Evolutionary conservation across 30 jellyfish, hydroid and myxozoan species (phyloP), one percentile per base, ranked within the genome.

Genomic region (Morbakka virulenta): DNA sequence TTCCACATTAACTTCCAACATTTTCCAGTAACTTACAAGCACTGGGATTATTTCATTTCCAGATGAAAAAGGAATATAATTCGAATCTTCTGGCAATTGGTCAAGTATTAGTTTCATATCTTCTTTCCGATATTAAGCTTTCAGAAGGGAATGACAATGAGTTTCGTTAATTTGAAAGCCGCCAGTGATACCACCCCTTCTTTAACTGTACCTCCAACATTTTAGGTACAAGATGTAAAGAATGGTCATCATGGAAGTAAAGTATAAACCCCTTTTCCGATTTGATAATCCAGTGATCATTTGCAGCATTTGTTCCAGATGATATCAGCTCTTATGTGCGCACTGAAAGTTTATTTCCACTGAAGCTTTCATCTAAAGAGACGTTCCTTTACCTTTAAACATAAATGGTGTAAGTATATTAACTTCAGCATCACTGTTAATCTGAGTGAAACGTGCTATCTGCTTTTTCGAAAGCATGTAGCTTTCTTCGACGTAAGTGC

Each of bases 401-500:
- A 33, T 77, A 64, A 77, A 77, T 49, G 63, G 70, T 32, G 85
- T 83, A 17, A 4, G 14, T 0, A 32, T 26, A 25, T 32, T n/a
- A 0, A 77, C 41, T 32, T 35, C 25, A n/a, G 86, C 0, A 21
- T 77, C 86, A 0, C 76, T 62, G 83, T 48, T 30, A 27, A 77
- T 50, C 0, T 77, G 88, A 12, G 84, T 57, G 77, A 77, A 77
- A 62, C 84, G 33, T 14, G 88, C 65, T 28, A 32, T 47, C 49
- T 72, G 28, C 25, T 76, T 73, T 20, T 29, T 62, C 29, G 87
- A 76, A 76, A 76, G 87, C 87, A 75, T 75, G 48, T 77, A 32
- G 73, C 64, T 77, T 63, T 77, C 88, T 27, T 77, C 64, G 12
- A 62, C 88, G 50, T 0, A 77, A 0, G 72, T 2, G 31, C 50